Evolutionary conservation across 2,113 vertebrate genomes (phyloP).

Genomic region (Sylvietta virens): DNA sequence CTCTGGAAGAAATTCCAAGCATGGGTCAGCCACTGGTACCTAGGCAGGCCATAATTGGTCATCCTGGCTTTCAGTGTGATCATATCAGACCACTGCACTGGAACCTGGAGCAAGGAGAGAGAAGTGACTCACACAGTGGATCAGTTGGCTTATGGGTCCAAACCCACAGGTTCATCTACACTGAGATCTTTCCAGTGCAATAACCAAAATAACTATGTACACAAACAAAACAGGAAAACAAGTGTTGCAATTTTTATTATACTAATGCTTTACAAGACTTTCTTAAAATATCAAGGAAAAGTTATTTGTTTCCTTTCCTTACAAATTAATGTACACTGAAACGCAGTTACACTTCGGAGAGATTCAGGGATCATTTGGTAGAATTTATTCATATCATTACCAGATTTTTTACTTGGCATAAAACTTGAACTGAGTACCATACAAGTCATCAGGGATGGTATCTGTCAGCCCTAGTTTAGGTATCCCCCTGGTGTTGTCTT

Average conservation of each 20-base stretch:
- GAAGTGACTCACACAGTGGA: not conserved
- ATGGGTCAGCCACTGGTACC: slow-evolving; percentile 93
- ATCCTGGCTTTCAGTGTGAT: slow-evolving; percentile 94
- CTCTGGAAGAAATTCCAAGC: slow-evolving; percentile 98
- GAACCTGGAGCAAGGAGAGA: slow-evolving; percentile 68
- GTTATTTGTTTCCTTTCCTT: not conserved
- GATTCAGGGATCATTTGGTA: not conserved
- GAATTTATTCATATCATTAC: not conserved
- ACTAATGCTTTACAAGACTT: not conserved
- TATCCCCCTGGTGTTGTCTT: not conserved
- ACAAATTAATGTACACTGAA: not conserved
- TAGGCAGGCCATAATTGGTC: slow-evolving; percentile 89
- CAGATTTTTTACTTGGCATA: not conserved
- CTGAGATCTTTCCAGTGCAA: not conserved
- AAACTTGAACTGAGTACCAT: not conserved
- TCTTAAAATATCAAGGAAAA: not conserved
- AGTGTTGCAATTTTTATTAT: not conserved
- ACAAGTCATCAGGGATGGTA: not conserved
- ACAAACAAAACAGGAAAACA: not conserved
- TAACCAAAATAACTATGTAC: not conserved
- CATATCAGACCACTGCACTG: slow-evolving; percentile 94
- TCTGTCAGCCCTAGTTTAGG: not conserved
- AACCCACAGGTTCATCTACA: not conserved
- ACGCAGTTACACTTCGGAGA: not conserved
- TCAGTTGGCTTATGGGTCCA: not conserved